Conservation (phyloP, 2,797 vertebrate species). For the Peromyscus eremicus region DNA sequence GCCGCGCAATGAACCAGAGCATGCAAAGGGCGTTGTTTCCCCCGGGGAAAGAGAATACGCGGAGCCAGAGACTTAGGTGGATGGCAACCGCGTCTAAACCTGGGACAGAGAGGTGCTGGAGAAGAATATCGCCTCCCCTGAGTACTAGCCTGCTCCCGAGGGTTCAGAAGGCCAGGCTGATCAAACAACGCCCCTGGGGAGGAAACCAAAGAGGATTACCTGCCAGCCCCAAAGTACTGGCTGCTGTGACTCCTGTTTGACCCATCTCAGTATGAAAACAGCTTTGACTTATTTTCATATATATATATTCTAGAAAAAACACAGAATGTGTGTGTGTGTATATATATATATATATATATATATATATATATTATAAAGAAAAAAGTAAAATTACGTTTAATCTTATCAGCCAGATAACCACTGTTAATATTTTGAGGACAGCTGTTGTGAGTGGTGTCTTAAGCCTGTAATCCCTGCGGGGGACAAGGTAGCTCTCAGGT, state of each 20-base stretch:
- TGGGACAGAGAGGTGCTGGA: not conserved
- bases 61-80: constrained; percentile 52
- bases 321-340: not conserved
- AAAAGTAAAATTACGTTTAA: constrained; percentile 45
- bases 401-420: not conserved
- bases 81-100: constrained; percentile 43
- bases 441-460: not conserved
- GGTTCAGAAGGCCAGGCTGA: constrained; percentile 39
- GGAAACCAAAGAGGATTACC: constrained; percentile 40
- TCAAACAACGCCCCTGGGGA: not conserved
- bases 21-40: constrained; percentile 62
- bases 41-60: constrained; percentile 48
- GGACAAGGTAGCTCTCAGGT: not conserved
- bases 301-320: too few relatives aligned
- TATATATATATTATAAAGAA: not conserved
- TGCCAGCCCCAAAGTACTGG: not conserved
- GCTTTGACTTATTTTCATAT: constrained; percentile 4
- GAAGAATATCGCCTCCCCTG: not conserved
- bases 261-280: not conserved
- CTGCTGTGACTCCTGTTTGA: constrained; percentile 47
- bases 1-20: constrained; percentile 40
- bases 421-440: not conserved
- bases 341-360: too few relatives aligned
- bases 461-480: not conserved
- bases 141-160: constrained; percentile 5